Base-by-base conservation (phyloP, 1,140 invertebrate genomes). In the Drosophila lacertosa region DNA sequence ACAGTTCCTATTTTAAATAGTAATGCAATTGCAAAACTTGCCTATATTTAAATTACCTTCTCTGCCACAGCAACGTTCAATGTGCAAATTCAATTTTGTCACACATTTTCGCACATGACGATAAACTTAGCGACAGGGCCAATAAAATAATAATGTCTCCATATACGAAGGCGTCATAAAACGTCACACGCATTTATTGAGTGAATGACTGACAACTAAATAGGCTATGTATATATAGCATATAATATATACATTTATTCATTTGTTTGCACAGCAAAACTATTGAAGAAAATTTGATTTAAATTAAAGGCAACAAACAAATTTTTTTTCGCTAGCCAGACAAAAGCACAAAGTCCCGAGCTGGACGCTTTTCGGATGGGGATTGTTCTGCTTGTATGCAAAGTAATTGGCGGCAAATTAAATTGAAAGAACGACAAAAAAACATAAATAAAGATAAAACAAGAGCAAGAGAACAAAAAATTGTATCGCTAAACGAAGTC, bases 401-500 rank as follows among this genome's bases (percentile, higher is more conserved):
- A 88, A 88, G 70, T 82, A 88, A 88, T 88, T 88, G 82, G 82
- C 77, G 74, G 67, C 74, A 88, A 88, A 88, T 88, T 88, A 67
- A 88, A 88, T 88, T 88, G 77, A 69, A 81, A 68, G 62, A 54
- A 68, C 40, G 63, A 62, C 48, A 51, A 74, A 64, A 60, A n/a
- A n/a, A n/a, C n/a, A n/a, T n/a, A n/a, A n/a, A n/a, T n/a, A n/a
- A n/a, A n/a, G n/a, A n/a, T n/a, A n/a, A n/a, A n/a, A 50, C 5
- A 33, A 54, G 11, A 60, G 29, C 10, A 48, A 79, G 54, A 64
- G 54, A 64, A 15, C 5, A 26, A 54, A 29, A 67, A 77, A 67
- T 77, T 88, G 68, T 58, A 88, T 78, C 77, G 82, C 82, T 88
- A 88, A 88, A 88, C 82, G 82, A 88, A 88, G 82, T 88, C 82